Conservation (phyloP, 2,797 vertebrate species). For the Mormyrus proboscirostris region DNA sequence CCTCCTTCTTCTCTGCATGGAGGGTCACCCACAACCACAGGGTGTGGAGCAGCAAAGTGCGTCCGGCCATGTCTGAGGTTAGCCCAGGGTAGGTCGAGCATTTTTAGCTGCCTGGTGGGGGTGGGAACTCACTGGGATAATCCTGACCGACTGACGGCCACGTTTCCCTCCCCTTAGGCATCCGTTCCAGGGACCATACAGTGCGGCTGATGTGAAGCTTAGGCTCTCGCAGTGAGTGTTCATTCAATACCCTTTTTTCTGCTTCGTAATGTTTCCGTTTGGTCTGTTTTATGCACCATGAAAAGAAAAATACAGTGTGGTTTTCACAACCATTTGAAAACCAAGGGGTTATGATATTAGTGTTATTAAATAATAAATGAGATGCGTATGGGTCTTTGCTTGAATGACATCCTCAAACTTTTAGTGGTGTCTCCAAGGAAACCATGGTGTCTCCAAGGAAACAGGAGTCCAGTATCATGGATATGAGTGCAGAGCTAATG, state of each 20-base stretch:
- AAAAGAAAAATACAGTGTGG: neutral
- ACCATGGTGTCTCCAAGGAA: neutral
- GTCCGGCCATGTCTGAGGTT: conserved; percentile 77
- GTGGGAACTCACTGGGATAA: neutral
- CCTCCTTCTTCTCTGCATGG: conserved; percentile 76
- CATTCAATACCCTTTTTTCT: neutral
- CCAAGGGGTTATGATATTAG: neutral
- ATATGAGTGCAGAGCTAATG: neutral
- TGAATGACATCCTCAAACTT: neutral
- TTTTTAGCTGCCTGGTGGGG: neutral
- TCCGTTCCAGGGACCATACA: conserved; percentile 94
- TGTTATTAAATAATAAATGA: neutral
- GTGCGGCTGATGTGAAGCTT: conserved; percentile 85
- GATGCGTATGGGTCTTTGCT: neutral
- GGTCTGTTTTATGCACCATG: neutral
- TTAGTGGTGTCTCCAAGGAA: neutral
- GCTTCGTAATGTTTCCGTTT: neutral
- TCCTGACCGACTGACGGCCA: neutral
- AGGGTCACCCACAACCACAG: conserved; percentile 89
- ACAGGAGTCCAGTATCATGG: neutral
- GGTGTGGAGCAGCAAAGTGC: conserved; percentile 90
- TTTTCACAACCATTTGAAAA: neutral
- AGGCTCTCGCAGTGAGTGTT: conserved; percentile 91
- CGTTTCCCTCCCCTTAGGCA: conserved; percentile 62
- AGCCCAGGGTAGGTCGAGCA: conserved; percentile 72